Conservation (phyloP, 2,888 invertebrate genomes). For the Cataglyphis cursor region DNA sequence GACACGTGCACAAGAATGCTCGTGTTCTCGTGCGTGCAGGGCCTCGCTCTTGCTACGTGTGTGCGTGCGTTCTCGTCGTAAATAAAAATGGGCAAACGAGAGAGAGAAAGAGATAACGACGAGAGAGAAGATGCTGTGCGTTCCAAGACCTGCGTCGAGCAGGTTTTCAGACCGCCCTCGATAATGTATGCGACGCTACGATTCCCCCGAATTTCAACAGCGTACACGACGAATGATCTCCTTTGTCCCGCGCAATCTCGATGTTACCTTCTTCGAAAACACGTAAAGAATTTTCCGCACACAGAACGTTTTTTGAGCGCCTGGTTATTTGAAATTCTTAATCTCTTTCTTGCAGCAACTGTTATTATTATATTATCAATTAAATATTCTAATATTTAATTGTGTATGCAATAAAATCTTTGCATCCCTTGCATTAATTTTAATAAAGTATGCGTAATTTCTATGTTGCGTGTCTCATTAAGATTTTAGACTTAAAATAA, state of each 20-base stretch:
- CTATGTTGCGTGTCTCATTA: background rate
- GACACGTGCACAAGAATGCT: slow-evolving; percentile 44
- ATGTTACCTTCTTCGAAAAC: background rate
- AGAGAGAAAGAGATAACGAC: background rate
- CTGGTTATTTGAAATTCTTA: background rate
- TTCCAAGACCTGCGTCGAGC: slow-evolving; percentile 45
- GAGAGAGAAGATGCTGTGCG: slow-evolving; percentile 15
- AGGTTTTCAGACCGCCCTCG: slow-evolving; percentile 58
- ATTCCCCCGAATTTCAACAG: slow-evolving; percentile 43
- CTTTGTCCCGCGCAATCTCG: slow-evolving; percentile 18
- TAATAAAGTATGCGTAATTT: background rate
- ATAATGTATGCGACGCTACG: slow-evolving; percentile 57
- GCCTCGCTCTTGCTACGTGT: background rate
- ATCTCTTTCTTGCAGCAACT: background rate
- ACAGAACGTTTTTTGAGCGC: background rate
- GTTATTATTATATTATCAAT: background rate
- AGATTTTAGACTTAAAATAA: background rate
- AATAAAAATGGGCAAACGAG: slow-evolving; percentile 42
- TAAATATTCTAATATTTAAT: too few species aligned
- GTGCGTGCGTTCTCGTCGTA: slow-evolving; percentile 25
- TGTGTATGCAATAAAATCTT: background rate
- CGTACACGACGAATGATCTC: slow-evolving; percentile 14
- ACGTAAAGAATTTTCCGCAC: background rate
- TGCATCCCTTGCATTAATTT: background rate
- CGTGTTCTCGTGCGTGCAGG: slow-evolving; percentile 11